phyloP scores from a whole-genome alignment of 2,113 vertebrate genomes.

The Procavia capensis region DNA sequence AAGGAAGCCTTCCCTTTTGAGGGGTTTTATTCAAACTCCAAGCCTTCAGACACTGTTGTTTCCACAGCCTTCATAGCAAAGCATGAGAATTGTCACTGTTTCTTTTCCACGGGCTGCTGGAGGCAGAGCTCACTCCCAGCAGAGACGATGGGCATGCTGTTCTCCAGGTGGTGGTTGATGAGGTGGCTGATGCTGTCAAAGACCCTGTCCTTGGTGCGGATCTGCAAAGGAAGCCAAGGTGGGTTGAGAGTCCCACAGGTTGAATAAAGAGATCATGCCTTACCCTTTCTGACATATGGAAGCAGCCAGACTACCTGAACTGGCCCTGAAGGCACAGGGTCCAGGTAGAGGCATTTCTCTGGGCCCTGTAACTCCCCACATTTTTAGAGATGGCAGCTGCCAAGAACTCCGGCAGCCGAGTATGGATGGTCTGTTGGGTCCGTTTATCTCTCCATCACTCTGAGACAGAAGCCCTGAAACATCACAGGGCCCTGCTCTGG shows the following conservation, averaged over 20 bases:
- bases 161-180: slow-evolving; percentile 97
- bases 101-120: slow-evolving; percentile 94
- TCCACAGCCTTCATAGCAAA: fast-evolving
- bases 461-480: not conserved
- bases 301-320: not conserved
- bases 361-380: fast-evolving
- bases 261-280: not conserved
- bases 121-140: slow-evolving; percentile 98
- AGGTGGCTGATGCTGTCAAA: slow-evolving; percentile 99
- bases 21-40: not conserved
- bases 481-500: not conserved
- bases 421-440: too few relatives aligned
- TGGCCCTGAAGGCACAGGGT: not conserved
- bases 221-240: slow-evolving; percentile 84
- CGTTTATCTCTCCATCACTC: not conserved
- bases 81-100: slow-evolving; percentile 86
- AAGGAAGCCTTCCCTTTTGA: slow-evolving; percentile 79
- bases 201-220: slow-evolving; percentile 97
- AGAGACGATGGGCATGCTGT: slow-evolving; percentile 97
- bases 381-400: not conserved
- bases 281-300: not conserved
- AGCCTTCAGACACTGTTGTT: not conserved
- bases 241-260: not conserved
- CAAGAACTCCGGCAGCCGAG: not conserved
- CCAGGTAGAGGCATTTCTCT: not conserved